These are phyloP conservation scores for Eclectus roratus DNA, from an alignment of 2,113 vertebrate genomes.

Conservation along the genomic window DNA sequence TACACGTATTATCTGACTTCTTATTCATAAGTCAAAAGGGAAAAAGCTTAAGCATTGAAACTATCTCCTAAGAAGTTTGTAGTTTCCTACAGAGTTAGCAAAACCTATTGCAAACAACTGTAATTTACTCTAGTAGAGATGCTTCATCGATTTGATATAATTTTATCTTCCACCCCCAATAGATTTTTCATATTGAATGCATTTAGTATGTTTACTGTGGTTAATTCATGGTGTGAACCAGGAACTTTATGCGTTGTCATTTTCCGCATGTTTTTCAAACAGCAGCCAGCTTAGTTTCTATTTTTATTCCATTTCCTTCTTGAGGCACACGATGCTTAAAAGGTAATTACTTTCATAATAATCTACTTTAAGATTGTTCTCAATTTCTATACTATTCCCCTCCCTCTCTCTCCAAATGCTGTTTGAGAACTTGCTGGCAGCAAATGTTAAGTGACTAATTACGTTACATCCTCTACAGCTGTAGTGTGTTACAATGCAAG, in stretches of 20 bases:
- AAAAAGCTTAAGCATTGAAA: background rate
- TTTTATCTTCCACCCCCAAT: background rate
- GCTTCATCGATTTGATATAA: background rate
- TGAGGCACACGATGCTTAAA: background rate
- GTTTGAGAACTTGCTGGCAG: conserved; percentile 15
- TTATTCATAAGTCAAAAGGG: background rate
- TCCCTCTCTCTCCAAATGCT: background rate
- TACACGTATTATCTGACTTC: background rate
- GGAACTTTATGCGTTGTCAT: background rate
- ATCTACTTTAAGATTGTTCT: background rate
- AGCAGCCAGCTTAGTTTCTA: background rate
- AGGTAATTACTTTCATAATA: background rate
- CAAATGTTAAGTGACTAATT: conserved; percentile 22
- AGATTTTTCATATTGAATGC: background rate
- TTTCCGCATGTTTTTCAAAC: background rate
- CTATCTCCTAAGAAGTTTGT: background rate
- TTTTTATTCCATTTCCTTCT: background rate
- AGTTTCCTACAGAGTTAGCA: background rate
- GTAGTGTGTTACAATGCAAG: background rate
- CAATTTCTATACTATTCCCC: background rate
- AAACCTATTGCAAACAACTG: background rate
- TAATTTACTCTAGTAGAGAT: background rate
- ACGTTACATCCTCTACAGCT: background rate
- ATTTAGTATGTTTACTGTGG: background rate
- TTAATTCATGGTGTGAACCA: background rate